Evolutionary conservation across 2,113 vertebrate species (phyloP).

Genomic region (Coreoperca whiteheadi): DNA sequence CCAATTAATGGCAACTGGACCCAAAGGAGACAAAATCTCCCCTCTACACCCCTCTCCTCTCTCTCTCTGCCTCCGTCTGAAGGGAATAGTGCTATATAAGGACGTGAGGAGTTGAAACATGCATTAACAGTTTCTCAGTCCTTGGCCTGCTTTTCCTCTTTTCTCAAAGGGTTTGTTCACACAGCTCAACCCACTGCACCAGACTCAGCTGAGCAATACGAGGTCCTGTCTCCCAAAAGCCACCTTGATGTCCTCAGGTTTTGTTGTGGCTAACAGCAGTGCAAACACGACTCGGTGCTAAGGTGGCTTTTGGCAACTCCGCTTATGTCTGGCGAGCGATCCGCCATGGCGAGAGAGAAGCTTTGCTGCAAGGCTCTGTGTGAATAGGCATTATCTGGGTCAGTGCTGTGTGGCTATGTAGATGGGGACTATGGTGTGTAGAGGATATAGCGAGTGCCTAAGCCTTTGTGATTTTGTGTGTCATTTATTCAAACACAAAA

Average conservation of each 20-base stretch:
- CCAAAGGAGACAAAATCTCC: constrained; percentile 61
- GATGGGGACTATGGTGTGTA: constrained; percentile 49
- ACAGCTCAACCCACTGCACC: constrained; percentile 60
- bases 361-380: constrained; percentile 41
- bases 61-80: constrained; percentile 33
- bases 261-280: constrained; percentile 16
- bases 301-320: constrained; percentile 47
- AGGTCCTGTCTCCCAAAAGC: constrained; percentile 27
- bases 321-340: constrained; percentile 43
- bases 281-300: constrained; percentile 18
- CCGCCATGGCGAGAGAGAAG: constrained; percentile 25
- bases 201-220: constrained; percentile 38
- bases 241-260: constrained; percentile 19
- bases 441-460: constrained; percentile 56
- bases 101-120: constrained; percentile 72
- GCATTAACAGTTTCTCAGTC: constrained; percentile 72
- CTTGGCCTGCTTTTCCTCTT: constrained; percentile 73
- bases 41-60: constrained; percentile 46
- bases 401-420: constrained; percentile 68
- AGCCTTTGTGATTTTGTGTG: constrained; percentile 74
- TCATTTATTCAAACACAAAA: constrained; percentile 73
- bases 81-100: constrained; percentile 74
- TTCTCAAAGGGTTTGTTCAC: constrained; percentile 56
- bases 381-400: constrained; percentile 77
- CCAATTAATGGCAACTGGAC: constrained; percentile 76